Evolutionary conservation across 2,888 invertebrate genomes (phyloP).

Genomic region (Athetis lepigone): DNA sequence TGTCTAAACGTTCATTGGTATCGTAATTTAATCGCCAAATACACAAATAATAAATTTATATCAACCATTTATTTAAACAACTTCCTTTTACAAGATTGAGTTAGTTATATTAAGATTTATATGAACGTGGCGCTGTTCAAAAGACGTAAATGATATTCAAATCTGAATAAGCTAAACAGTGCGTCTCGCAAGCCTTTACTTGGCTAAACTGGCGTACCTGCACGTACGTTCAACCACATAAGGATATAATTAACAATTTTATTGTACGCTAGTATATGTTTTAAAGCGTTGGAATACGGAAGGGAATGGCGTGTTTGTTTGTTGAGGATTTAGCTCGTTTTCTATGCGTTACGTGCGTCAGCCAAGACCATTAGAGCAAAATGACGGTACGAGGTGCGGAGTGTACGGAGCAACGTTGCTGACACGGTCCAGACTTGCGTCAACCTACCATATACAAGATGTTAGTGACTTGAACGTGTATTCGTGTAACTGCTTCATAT

Average conservation of each 20-base stretch:
- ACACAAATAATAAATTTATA: slow-evolving; percentile 34
- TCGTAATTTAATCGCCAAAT: slow-evolving; percentile 27
- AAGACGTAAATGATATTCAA: slow-evolving; percentile 63
- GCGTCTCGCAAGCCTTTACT: slow-evolving; percentile 61
- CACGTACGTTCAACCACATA: slow-evolving; percentile 61
- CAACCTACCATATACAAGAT: slow-evolving; percentile 76
- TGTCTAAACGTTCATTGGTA: slow-evolving; percentile 29
- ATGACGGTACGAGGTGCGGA: slow-evolving; percentile 73
- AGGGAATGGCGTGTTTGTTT: slow-evolving; percentile 47
- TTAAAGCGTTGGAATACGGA: slow-evolving; percentile 57
- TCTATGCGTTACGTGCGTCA: slow-evolving; percentile 59
- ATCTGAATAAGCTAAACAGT: slow-evolving; percentile 67
- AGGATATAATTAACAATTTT: slow-evolving; percentile 59
- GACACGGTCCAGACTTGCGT: slow-evolving; percentile 75
- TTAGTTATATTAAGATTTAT: slow-evolving; percentile 58
- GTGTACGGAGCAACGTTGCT: slow-evolving; percentile 67
- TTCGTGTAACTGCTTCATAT: slow-evolving; percentile 63
- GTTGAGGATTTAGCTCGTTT: slow-evolving; percentile 53
- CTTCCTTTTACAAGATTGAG: slow-evolving; percentile 47
- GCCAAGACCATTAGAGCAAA: slow-evolving; percentile 79
- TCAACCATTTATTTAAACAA: slow-evolving; percentile 31
- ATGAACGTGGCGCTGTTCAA: slow-evolving; percentile 50
- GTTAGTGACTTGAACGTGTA: slow-evolving; percentile 79
- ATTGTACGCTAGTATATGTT: slow-evolving; percentile 50
- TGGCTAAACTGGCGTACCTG: slow-evolving; percentile 66